Base-by-base conservation (phyloP, 1,140 invertebrate genomes). In the Aricia agestis region DNA sequence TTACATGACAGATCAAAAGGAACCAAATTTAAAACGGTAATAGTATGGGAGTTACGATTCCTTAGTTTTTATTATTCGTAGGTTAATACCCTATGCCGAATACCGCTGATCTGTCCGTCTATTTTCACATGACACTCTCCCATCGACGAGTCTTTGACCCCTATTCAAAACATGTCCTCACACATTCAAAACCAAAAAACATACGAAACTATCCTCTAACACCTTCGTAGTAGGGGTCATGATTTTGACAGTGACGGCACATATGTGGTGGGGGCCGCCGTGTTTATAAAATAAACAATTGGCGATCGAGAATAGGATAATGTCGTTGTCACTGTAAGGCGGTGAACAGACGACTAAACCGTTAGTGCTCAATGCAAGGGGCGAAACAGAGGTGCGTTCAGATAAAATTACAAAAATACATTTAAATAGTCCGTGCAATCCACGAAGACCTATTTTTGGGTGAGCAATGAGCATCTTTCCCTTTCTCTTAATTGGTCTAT, bases 281-380 rank as follows among this genome's bases (percentile, higher is more conserved):
- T 84, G 84, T 84, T 84, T 81, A 76, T 79, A 84, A 78, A 81
- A 81, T 86, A 84, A 86, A 86, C 81, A 86, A 86, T 77, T 82
- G 81, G 78, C 76, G 78, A 86, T 86, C 76, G 71, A 81, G 80
- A 81, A 85, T 82, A 84, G 82, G 76, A 84, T 82, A 84, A 77
- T 86, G 82, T 86, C 84, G 81, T 80, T 84, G 81, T 85, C 82
- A 80, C 78, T 79, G 66, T 79, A 7, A 81, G 76, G 82, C 74
- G 71, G 73, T 78, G 74, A 74, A 81, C 80, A 81, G 76, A 84
- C 83, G 71, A n/a, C n/a, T n/a, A 18, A 67, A 45, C 63, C 31
- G 52, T 66, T 58, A 45, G 59, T 32, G 15, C 70, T 69, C 72
- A 63, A n/a, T n/a, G 32, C 63, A 52, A 72, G 70, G 73, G 32